Conservation (phyloP, 1,140 invertebrate genomes). For the Ptiloglossa arizonensis region DNA sequence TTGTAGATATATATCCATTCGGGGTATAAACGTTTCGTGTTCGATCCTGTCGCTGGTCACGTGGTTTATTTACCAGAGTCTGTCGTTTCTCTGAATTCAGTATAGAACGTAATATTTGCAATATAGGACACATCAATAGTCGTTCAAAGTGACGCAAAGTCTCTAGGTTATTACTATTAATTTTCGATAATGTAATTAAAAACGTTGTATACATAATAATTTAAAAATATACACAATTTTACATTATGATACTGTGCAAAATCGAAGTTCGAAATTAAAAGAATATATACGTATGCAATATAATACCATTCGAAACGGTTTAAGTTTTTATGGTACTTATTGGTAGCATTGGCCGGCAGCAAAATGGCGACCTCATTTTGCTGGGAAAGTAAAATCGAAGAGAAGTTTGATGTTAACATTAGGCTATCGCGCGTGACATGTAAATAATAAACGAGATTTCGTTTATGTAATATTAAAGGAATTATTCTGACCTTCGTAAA, state of each 20-base stretch:
- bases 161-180: conserved; percentile 17
- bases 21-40: too few species aligned
- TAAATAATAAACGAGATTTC: conserved; percentile 52
- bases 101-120: conserved; percentile 10
- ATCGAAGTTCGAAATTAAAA: not conserved
- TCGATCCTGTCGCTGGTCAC: too few species aligned
- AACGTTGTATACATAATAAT: not conserved
- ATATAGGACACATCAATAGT: conserved; percentile 41
- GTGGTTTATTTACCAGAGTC: too few species aligned
- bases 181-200: too few species aligned
- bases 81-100: too few species aligned
- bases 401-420: conserved; percentile 46
- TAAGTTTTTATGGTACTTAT: conserved; percentile 25
- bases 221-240: not conserved
- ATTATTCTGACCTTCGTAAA: not conserved
- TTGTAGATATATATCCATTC: too few species aligned
- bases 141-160: conserved; percentile 4
- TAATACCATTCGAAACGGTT: not conserved
- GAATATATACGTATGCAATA: not conserved
- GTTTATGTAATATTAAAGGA: conserved; percentile 24
- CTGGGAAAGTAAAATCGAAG: conserved; percentile 46
- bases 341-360: conserved; percentile 55
- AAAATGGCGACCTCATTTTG: conserved; percentile 69
- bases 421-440: conserved; percentile 59
- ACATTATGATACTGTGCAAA: not conserved